These are phyloP conservation scores for Rhinoptilus africanus DNA, from an alignment of 2,113 vertebrate species.

Conservation along the genomic window DNA sequence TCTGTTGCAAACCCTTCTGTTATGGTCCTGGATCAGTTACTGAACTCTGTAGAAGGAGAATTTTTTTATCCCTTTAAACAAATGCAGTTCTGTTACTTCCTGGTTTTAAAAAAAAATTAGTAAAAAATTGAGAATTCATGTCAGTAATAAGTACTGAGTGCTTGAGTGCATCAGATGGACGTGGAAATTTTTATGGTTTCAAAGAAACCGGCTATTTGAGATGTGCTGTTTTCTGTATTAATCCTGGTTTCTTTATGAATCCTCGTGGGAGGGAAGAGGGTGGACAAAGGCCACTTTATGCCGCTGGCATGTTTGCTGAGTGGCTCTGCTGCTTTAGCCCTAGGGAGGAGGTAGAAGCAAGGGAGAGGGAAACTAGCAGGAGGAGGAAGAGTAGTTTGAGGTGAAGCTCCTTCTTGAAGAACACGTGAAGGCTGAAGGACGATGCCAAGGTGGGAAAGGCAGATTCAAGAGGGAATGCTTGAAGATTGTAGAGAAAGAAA, in stretches of 20 bases:
- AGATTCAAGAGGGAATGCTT: background rate
- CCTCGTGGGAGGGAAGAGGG: background rate
- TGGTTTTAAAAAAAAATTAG: background rate
- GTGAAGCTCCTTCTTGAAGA: background rate
- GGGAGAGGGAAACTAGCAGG: background rate
- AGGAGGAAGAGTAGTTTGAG: background rate
- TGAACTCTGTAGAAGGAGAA: background rate
- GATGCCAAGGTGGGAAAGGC: background rate
- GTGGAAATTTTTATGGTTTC: background rate
- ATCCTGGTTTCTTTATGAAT: background rate
- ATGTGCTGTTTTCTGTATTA: background rate
- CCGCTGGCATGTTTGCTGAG: background rate
- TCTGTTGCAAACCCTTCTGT: background rate
- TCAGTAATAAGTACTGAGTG: background rate
- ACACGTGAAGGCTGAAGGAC: fast-evolving
- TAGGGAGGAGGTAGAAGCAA: background rate
- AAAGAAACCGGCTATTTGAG: background rate
- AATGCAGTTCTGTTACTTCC: background rate
- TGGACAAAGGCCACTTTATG: constrained; percentile 14
- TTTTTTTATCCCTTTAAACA: background rate
- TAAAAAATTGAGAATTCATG: background rate
- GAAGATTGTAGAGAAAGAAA: background rate
- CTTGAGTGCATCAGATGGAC: background rate
- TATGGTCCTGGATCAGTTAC: background rate
- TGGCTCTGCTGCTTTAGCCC: background rate